A percentile compares a stretch with the other conserved stretches of the same genome.
These are phyloP conservation scores for Cartodere bifasciata DNA, from an alignment of 2,888 invertebrate species.

Conservation along the genomic window DNA sequence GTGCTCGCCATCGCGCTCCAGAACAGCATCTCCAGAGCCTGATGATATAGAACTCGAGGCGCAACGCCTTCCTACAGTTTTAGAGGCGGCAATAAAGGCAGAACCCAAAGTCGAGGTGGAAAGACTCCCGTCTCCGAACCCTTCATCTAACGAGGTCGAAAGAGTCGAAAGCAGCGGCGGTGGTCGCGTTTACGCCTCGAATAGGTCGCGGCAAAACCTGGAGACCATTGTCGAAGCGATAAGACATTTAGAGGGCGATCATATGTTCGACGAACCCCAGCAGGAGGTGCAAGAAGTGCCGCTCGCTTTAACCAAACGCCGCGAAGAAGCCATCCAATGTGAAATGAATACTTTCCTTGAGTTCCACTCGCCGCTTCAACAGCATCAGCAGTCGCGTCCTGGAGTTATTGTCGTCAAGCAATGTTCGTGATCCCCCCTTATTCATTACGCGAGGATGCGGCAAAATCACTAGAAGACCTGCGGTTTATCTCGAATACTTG, in stretches of 20 bases:
- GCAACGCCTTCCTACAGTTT: slow-evolving; percentile 50
- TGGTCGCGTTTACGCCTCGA: slow-evolving; percentile 43
- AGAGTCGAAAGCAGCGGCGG: slow-evolving; percentile 29
- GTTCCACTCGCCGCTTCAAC: slow-evolving; percentile 39
- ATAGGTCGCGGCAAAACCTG: slow-evolving; percentile 83
- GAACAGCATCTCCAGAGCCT: slow-evolving; percentile 36
- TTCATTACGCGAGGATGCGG: slow-evolving; percentile 30
- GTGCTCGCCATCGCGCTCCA: slow-evolving; percentile 41
- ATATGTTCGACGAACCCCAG: slow-evolving; percentile 72
- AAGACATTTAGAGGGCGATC: slow-evolving; percentile 92
- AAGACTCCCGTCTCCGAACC: slow-evolving; percentile 27
- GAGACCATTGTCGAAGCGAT: slow-evolving; percentile 99
- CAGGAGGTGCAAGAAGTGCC: slow-evolving; percentile 39
- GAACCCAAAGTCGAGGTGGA: slow-evolving; percentile 59
- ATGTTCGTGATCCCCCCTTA: slow-evolving; percentile 53
- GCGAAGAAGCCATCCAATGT: slow-evolving; percentile 33
- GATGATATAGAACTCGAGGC: slow-evolving; percentile 20
- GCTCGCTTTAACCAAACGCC: slow-evolving; percentile 42
- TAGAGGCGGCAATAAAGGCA: slow-evolving; percentile 78
- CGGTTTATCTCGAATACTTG: no score
- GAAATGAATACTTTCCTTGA: slow-evolving; percentile 52
- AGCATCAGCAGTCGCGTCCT: slow-evolving; percentile 60
- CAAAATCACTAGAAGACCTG: no score
- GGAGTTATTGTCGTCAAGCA: slow-evolving; percentile 87
- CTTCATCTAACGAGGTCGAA: slow-evolving; percentile 32